Base-by-base conservation (phyloP, 2,888 invertebrate species). In the Cerastis rubricosa region DNA sequence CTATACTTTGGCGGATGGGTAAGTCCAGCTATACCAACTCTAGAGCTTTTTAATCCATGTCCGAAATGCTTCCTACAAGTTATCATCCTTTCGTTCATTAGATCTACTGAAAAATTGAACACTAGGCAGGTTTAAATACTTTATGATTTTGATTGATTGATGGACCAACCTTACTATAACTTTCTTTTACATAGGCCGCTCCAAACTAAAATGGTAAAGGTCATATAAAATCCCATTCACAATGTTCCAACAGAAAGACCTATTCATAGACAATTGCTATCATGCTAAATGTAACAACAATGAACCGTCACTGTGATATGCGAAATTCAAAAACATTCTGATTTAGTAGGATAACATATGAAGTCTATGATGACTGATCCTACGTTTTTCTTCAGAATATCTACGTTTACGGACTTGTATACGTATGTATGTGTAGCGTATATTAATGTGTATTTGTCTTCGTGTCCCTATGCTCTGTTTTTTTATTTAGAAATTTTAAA, bases 381-480 rank as follows among this genome's bases (percentile, higher is more conserved):
- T 67, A 61, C 54, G 49, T 82, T 43, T 25, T 64, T 72, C 69
- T 69, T 70, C 70, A 49, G 49, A 70, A 54, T 43, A 65, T 11
- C 8, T 79, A 74, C 67, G 59, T 51, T 79, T 79, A 78, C 78
- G 65, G 66, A 79, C 25, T 78, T 78, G 74, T 83, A 61, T 74
- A 82, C 81, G 82, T 82, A 83, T 80, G 71, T 79, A 74, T 84
- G 83, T 87, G 80, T 78, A 85, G 69, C 66, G 72, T 78, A 83
- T 78, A 84, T 86, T 85, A 80, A 85, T 85, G 85, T 85, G 84
- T 89, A 87, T 85, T 91, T 92, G 93, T 89, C 92, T 93, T 92
- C 92, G 92, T 93, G 93, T 93, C 91, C 89, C 86, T 87, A 79
- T 78, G 86, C 84, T 87, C 83, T 89, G 84, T 86, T 88, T 90